Base-by-base conservation (phyloP, 2,113 vertebrate genomes). In the Orcinus orca region DNA sequence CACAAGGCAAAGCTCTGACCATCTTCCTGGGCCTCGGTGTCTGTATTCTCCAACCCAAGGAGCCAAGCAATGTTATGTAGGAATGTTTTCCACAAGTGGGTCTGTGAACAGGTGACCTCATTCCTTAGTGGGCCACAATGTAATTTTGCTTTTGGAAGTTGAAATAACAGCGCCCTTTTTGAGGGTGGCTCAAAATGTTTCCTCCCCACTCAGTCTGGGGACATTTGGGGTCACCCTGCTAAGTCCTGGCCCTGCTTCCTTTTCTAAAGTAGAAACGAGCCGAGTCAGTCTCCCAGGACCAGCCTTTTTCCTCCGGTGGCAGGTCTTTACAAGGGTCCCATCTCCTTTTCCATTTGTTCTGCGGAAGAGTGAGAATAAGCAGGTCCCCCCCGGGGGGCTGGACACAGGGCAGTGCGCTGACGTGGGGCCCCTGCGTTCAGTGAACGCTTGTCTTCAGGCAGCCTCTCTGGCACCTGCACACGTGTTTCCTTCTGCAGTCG, bases 361-460 rank as follows among this genome's bases (percentile, higher is more conserved):
- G 33, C 1, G 3, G 33, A 15, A 13, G 2, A 1, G 25, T 13
- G 17, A 41, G 25, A 50, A 33, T 14, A 14, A n/a, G 50, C 38
- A 7, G 73, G 6, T 29, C 68, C 26, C 17, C 50, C 9, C 15
- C 0, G 11, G 74, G 70, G 36, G 13, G 44, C 29, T 8, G n/a
- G 29, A 18, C 14, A 2, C 7, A 3, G 58, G 29, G 29, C 8
- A 6, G 18, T 36, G 2, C 3, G 50, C 47, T 20, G 50, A 18
- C 1, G 0, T 14, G 3, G 7, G 23, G 0, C 15, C 36, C 5
- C 23, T 1, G 1, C 6, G 17, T 12, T n/a, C 47, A 38, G 20
- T 4, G 33, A 44, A 25, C n/a, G 2, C 13, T n/a, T 1, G 21
- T 53, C 67, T 21, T 55, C 20, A 9, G 31, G 17, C 65, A n/a